Evolutionary conservation across 1,140 invertebrate species (phyloP), one percentile per base, ranked within the genome.

Genomic region (Achroia grisella): DNA sequence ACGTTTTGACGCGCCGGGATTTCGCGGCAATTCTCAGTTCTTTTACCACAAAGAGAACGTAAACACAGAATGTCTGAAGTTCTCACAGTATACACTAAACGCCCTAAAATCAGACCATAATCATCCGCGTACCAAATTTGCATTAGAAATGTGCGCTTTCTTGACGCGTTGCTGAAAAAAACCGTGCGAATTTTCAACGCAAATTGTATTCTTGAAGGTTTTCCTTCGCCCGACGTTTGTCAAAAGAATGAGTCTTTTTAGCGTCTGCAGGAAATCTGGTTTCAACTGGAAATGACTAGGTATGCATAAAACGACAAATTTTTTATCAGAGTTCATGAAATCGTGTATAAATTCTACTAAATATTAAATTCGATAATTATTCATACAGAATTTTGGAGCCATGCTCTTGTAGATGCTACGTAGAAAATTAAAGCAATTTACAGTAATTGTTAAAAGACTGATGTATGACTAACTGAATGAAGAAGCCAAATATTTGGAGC

Each of bases 121-220:
- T 68, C 65, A 71, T 62, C 54, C 63, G 56, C 58, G 63, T 58
- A 56, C 41, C 40, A 59, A 48, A 69, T 71, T 71, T 71, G 65
- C 68, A 71, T 71, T 56, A 63, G 58, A 67, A 71, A 62, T 66
- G 65, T 64, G 54, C 68, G 57, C 56, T 53, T 54, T 33, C 51
- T 52, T 39, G 27, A 12, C 28, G 41, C 29, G 33, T 28, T 10
- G 9, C 15, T 17, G 32, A 30, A 17, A 39, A n/a, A 40, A 40
- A 45, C 9, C 10, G 36, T 30, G n/a, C 42, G 42, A 56, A 56
- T 57, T 58, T 56, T 56, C 41, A 43, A 49, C 48, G 54, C 56
- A 68, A 65, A 69, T 72, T 69, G 63, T 72, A 58, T 62, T 55
- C 57, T 48, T 37, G 31, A 32, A 37, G 48, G 14, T 44, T 30